These are phyloP conservation scores for Garra rufa DNA, from an alignment of 2,113 vertebrate genomes.

Conservation along the genomic window DNA sequence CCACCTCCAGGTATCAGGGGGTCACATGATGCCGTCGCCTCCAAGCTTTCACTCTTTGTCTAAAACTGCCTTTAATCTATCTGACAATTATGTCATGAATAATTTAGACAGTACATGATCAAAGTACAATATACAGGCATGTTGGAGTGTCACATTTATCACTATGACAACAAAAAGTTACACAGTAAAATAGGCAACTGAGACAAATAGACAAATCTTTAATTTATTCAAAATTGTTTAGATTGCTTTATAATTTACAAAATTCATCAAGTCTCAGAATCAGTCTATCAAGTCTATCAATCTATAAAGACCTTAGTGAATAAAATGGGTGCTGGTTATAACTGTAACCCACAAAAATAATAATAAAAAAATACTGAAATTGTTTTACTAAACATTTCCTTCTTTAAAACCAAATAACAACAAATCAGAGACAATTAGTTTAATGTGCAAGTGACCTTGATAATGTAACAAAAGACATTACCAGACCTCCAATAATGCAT, in stretches of 20 bases:
- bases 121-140: slow-evolving; percentile 39
- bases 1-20: background rate
- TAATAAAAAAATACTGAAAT: background rate
- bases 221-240: background rate
- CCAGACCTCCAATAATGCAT: background rate
- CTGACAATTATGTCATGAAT: slow-evolving; percentile 52
- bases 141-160: slow-evolving; percentile 39
- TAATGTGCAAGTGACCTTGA: background rate
- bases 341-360: slow-evolving; percentile 7
- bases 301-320: background rate
- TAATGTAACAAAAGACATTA: background rate
- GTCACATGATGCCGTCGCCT: slow-evolving; percentile 19
- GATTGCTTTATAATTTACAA: background rate
- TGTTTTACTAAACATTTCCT: background rate
- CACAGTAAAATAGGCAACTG: background rate
- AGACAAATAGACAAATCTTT: too few species aligned
- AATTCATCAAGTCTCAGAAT: background rate
- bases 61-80: slow-evolving; percentile 39
- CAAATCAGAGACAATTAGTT: background rate
- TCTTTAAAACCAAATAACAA: background rate
- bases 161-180: slow-evolving; percentile 22
- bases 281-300: too few species aligned
- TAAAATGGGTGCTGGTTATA: background rate
- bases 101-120: slow-evolving; percentile 52
- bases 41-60: slow-evolving; percentile 48